Evolutionary conservation across 2,888 invertebrate genomes (phyloP).

Genomic region (Odontomyia ornata): DNA sequence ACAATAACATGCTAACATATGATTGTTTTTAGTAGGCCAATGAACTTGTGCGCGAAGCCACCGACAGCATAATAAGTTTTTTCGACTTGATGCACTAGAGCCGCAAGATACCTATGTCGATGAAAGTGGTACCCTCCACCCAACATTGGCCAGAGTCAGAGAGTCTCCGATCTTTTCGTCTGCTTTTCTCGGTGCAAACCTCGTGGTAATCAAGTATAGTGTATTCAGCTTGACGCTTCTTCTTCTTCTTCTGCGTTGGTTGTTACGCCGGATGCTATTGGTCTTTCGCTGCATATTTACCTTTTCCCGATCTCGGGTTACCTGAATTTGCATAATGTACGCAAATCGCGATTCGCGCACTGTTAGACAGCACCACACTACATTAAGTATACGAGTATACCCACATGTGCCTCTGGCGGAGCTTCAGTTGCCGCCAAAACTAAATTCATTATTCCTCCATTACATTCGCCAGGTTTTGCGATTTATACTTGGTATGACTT

Average conservation of each 20-base stretch:
- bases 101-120: neutral
- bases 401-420: too few relatives aligned
- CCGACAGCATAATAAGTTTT: constrained; percentile 1
- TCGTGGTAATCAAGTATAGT: neutral
- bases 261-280: neutral
- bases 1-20: constrained; percentile 24
- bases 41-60: constrained; percentile 40
- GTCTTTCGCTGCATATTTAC: neutral
- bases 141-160: constrained; percentile 6
- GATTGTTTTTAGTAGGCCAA: constrained; percentile 43
- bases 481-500: too few relatives aligned
- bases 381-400: too few relatives aligned
- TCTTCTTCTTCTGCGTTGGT: neutral
- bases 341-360: neutral
- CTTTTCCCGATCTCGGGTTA: neutral
- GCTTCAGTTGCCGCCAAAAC: neutral
- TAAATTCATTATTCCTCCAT: too few relatives aligned
- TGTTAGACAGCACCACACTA: neutral
- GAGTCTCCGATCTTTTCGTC: neutral
- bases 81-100: neutral
- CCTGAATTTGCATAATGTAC: neutral
- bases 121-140: neutral
- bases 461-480: too few relatives aligned
- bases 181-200: neutral
- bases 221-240: neutral